A percentile compares a stretch with the other conserved stretches of the same genome.
Conservation (phyloP, 2,888 invertebrate species). For the Pollenia labialis region DNA sequence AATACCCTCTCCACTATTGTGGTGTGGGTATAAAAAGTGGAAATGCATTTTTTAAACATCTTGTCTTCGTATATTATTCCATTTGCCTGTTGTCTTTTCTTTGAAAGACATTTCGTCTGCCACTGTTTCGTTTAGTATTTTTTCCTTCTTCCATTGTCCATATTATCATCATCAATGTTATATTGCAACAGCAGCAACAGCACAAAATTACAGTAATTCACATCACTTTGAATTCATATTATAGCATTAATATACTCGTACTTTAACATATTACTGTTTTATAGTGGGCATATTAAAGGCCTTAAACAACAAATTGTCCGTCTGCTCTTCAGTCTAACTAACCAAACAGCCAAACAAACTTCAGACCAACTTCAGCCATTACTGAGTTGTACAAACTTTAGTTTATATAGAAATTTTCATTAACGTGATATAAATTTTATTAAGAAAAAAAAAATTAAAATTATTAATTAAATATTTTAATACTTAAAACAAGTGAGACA, state of each 20-base stretch:
- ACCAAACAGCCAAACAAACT: neutral
- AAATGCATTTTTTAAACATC: conserved; percentile 57
- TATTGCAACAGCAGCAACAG: conserved; percentile 44
- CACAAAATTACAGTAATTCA: conserved; percentile 82
- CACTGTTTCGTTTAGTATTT: conserved; percentile 15
- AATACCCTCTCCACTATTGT: too few species aligned
- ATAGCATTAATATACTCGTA: conserved; percentile 75
- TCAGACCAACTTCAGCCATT: neutral
- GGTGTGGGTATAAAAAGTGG: too few species aligned
- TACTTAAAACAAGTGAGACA: conserved; percentile 12
- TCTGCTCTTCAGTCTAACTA: neutral
- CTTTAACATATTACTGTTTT: conserved; percentile 9
- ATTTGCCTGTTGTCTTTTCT: conserved; percentile 29
- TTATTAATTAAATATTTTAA: conserved; percentile 47
- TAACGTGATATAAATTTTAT: conserved; percentile 49
- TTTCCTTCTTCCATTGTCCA: conserved; percentile 34
- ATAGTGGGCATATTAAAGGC: conserved; percentile 78
- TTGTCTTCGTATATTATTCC: conserved; percentile 31
- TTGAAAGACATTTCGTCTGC: conserved; percentile 53
- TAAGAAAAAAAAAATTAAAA: conserved; percentile 11
- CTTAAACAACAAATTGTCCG: conserved; percentile 2
- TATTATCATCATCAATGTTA: conserved; percentile 53
- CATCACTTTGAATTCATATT: conserved; percentile 82
- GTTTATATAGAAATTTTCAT: conserved; percentile 21
- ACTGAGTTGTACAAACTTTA: conserved; percentile 31